Evolutionary conservation across 1,140 invertebrate species (phyloP), one percentile per base, ranked within the genome.

Genomic region (Drosophila ironensis): DNA sequence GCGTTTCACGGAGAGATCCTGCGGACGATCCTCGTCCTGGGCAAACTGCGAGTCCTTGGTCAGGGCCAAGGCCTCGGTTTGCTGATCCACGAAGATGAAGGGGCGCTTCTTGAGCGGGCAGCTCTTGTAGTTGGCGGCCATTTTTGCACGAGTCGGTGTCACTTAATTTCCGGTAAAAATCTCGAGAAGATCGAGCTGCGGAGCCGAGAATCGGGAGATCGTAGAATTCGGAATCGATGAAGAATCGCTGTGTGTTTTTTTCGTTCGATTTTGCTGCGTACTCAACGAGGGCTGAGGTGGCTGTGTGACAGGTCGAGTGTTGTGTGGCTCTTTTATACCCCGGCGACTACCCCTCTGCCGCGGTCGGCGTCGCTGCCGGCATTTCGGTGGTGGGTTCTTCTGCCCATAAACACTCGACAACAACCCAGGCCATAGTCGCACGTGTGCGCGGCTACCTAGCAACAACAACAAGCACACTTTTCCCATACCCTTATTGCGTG

Each of bases 91-190:
- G 14, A 95, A 91, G 9, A 92, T 91, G 61, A 97, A 94, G 52
- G 96, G 96, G 88, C 96, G 93, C 91, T 97, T 97, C 91, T 97
- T 97, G 20, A 97, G 92, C 88, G 96, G 96, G 88, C 96, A 97
- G 90, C 95, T 94, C 82, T 94, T 96, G 91, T 96, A 97, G 89
- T 95, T 96, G 71, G 72, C 46, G 28, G 76, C 71, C 87, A 88
- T 88, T 53, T 42, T 66, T 8, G 28, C 8, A 28, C 11, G 30
- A 33, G 30, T 33, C 14, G 24, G 35, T 61, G 17, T 57, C 41
- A 37, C 47, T 30, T 59, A 35, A 14, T 44, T 67, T 69, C 19
- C 33, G 52, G 17, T 44, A 22, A 6, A 27, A 24, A 40, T 56
- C 19, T 6, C 12, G 33, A 38, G 42, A 30, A 24, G 33, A 56